phyloP scores from a whole-genome alignment of 2,888 invertebrate species.

The Drosophila anceps region DNA sequence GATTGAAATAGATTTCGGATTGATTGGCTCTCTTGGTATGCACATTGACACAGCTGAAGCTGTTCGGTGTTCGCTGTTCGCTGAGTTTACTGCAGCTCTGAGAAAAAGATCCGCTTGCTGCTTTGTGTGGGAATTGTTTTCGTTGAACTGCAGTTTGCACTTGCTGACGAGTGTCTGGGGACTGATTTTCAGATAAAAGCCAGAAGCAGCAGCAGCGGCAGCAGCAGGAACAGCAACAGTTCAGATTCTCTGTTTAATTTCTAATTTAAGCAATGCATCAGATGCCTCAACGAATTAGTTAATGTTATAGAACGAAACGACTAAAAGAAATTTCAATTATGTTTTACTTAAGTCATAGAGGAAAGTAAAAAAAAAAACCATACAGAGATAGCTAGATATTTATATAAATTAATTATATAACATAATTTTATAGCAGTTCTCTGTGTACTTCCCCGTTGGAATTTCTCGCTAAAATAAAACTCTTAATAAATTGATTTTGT shows the following conservation, averaged over 20 bases:
- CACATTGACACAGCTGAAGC: constrained; percentile 66
- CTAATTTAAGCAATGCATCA: constrained; percentile 32
- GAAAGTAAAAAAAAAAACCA: not conserved
- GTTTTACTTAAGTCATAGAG: not conserved
- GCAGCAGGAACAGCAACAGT: constrained; percentile 1
- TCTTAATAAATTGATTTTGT: not conserved
- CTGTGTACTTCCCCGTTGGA: not conserved
- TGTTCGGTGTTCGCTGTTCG: constrained; percentile 19
- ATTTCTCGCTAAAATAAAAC: not conserved
- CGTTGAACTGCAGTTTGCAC: constrained; percentile 53
- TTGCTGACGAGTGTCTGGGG: constrained; percentile 56
- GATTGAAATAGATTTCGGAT: constrained; percentile 84
- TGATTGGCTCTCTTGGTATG: constrained; percentile 79
- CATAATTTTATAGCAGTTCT: not conserved
- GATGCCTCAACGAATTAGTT: constrained; percentile 9
- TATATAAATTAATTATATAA: not conserved
- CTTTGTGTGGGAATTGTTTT: constrained; percentile 66
- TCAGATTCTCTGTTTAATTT: constrained; percentile 31
- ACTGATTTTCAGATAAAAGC: constrained; percentile 45
- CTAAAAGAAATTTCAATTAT: not conserved
- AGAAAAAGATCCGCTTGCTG: constrained; percentile 35
- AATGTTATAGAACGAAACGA: not conserved
- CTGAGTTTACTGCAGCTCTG: constrained; percentile 18
- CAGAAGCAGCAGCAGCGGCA: not conserved
- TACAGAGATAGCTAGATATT: not conserved